Base-by-base conservation (phyloP, 2,888 invertebrate genomes). In the Adela reaumurella region DNA sequence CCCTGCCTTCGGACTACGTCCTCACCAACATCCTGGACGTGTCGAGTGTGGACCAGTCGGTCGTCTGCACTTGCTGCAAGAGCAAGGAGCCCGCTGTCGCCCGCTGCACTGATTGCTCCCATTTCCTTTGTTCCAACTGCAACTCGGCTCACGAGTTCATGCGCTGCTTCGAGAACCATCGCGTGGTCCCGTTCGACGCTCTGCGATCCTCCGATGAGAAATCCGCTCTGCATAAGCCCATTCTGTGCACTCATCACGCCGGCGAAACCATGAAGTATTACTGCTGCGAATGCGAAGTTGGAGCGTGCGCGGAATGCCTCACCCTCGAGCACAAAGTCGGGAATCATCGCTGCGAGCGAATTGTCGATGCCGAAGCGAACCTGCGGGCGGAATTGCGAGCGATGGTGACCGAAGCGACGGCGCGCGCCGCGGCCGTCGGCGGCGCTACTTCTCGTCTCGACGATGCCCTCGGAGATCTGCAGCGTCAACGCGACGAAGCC, bases 141-240 rank as follows among this genome's bases (percentile, higher is more conserved):
- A 94, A 94, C 62, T 92, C 93, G 42, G 97, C 97, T 51, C 97
- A 97, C 70, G 91, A 94, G 69, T 95, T 91, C 64, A 97, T 97
- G 97, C 85, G 94, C 57, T 95, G 96, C 77, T 97, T 97, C 67
- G 96, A 97, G 70, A 93, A 92, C 61, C 97, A 97, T 68, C 85
- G 90, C 68, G 95, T 95, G 41, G 87, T 94, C 48, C 88, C 90
- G 43, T 88, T 96, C 63, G 94, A 94, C 61, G 93, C 94, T 57
- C 81, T 94, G 64, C 86, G 88, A 60, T 83, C 84, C 59, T 88
- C 89, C 55, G 88, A 88, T 59, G 87, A 90, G 63, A 88, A 89
- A 59, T 81, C 92, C 55, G 89, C 91, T 48, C 88, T 95, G 56
- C 94, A 94, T 63, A 94, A 93, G 69, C 94, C 94, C 41, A 85